A percentile compares a stretch with the other conserved stretches of the same genome.
Evolutionary conservation across 2,888 invertebrate species (phyloP).

Genomic region (Sepiola atlantica): DNA sequence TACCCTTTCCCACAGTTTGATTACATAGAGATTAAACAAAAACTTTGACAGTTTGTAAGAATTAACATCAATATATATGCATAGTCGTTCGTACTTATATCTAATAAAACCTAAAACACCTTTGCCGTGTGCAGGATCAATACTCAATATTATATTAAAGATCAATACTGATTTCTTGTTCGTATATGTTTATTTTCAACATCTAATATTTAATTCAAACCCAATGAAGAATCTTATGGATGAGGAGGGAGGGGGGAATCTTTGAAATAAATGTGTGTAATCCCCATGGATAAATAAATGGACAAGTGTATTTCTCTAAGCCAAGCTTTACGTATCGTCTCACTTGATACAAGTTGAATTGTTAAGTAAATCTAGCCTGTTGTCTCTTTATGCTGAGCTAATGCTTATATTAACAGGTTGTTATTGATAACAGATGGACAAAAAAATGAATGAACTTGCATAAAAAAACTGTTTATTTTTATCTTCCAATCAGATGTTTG

Average conservation of each 20-base stretch:
- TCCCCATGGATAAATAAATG: not conserved
- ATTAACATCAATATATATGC: not conserved
- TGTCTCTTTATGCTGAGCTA: not conserved
- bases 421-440: not conserved
- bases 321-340: not conserved
- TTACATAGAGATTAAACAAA: not conserved
- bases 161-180: not conserved
- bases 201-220: not conserved
- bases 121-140: not conserved
- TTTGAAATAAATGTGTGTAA: not conserved
- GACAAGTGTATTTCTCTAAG: not conserved
- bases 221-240: no score
- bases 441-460: not conserved
- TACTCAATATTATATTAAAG: not conserved
- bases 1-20: not conserved
- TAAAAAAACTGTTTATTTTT: not conserved
- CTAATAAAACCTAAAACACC: not conserved
- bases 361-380: not conserved
- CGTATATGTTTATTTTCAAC: not conserved
- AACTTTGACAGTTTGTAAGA: not conserved
- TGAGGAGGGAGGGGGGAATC: no score
- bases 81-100: not conserved
- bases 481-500: not conserved
- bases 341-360: not conserved
- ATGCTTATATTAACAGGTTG: not conserved